phyloP scores from a whole-genome alignment of 2,113 vertebrate genomes.

The Serinus canaria region DNA sequence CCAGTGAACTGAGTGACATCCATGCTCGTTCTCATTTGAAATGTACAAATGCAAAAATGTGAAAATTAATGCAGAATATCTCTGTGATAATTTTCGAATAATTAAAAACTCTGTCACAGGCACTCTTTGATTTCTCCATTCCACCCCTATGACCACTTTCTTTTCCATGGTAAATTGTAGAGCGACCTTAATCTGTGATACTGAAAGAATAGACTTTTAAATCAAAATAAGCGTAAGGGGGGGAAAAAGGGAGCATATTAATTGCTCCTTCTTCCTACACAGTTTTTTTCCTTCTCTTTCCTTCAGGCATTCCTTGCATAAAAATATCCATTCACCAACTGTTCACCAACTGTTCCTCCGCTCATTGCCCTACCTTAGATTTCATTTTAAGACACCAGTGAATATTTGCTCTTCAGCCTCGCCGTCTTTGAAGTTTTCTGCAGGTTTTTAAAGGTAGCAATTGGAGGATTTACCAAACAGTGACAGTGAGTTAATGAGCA shows the following conservation, averaged over 20 bases:
- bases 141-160: slow-evolving; percentile 3
- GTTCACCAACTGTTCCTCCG: slow-evolving; percentile 79
- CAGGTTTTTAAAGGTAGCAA: slow-evolving; percentile 25
- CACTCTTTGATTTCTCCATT: slow-evolving; percentile 16
- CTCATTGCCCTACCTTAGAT: slow-evolving; percentile 71
- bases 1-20: background rate
- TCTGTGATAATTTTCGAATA: slow-evolving; percentile 65
- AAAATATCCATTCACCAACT: slow-evolving; percentile 82
- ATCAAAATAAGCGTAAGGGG: slow-evolving; percentile 62
- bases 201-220: slow-evolving; percentile 69
- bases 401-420: slow-evolving; percentile 49
- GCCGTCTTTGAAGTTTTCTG: slow-evolving; percentile 22
- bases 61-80: slow-evolving; percentile 67
- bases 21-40: background rate
- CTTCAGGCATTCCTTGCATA: slow-evolving; percentile 79
- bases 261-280: slow-evolving; percentile 74
- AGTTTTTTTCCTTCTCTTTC: slow-evolving; percentile 45
- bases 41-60: slow-evolving; percentile 53
- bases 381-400: slow-evolving; percentile 64
- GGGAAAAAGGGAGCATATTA: slow-evolving; percentile 68
- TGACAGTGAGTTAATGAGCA: background rate
- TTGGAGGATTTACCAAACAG: background rate
- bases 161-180: slow-evolving; percentile 18
- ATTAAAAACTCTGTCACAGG: slow-evolving; percentile 51
- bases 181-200: slow-evolving; percentile 52